Evolutionary conservation across 2,113 vertebrate species (phyloP).

Genomic region (rat (Rattus norvegicus)): GRCr8 NC_086029.1:75677001-75677500

Average conservation of each 20-base stretch:
- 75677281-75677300: not conserved
- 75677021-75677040: slow-evolving; percentile 38
- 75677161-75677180: slow-evolving; percentile 4
- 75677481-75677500: not conserved
- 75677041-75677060: not conserved
- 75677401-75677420: not conserved
- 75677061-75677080: not conserved
- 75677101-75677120: not conserved
- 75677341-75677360: not conserved
- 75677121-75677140: not conserved
- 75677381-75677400: not conserved
- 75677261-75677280: not conserved
- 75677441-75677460: not conserved
- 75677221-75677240: slow-evolving; percentile 17
- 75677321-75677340: not conserved
- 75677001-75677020: not conserved
- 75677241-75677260: slow-evolving; percentile 43
- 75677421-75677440: not conserved
- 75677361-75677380: not conserved
- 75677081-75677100: not conserved
- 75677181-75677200: slow-evolving; percentile 20
- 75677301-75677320: not conserved
- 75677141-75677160: not conserved
- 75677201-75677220: not conserved
- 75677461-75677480: not conserved